Base-by-base conservation (phyloP, 2,113 vertebrate genomes). In the Cranoglanis bouderius region DNA sequence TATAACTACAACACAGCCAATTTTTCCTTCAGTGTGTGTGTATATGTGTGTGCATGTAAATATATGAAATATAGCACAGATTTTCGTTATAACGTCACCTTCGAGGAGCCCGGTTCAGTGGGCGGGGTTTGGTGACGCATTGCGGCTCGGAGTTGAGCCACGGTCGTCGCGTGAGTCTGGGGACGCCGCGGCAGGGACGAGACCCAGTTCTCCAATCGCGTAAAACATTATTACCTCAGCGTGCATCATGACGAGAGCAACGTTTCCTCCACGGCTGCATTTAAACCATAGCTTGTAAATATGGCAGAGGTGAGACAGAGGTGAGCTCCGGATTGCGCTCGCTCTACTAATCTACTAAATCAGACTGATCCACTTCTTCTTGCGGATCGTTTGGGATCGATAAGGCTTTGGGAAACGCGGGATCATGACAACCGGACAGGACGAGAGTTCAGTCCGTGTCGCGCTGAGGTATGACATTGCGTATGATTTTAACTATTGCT, bases 361-460 rank as follows among this genome's bases (percentile, higher is more conserved):
- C 90, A 29, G 59, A 90, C 16, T 80, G 88, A 88, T 72, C 57
- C 32, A 57, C 14, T 72, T 78, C 21, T 38, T 18, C 10, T 67
- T 63, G 49, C 59, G 65, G 82, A 65, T 63, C 40, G n/a, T 40
- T 74, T 19, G 57, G 59, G 14, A 46, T 55, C 85, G 38, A 49
- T 74, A 29, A 72, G n/a, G n/a, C 6, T 51, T 51, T 32, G 46
- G 0, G 1, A 6, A 55, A 84, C 72, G 29, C 86, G 89, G 91
- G 95, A 90, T 75, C 94, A 99, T 98, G 98, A 96, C 95, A 93
- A 89, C 93, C 63, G 94, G 95, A 51, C 95, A 96, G 93, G 98
- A 98, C 90, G 98, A 98, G 90, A 98, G 97, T 94, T 96, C 97
- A 1, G 98, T 98, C 90, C 96, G 98, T 12, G 98, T 99, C 91